Evolutionary conservation across 2,888 invertebrate genomes (phyloP), one percentile per base, ranked within the genome.

Genomic region (Callinectes sapidus): DNA sequence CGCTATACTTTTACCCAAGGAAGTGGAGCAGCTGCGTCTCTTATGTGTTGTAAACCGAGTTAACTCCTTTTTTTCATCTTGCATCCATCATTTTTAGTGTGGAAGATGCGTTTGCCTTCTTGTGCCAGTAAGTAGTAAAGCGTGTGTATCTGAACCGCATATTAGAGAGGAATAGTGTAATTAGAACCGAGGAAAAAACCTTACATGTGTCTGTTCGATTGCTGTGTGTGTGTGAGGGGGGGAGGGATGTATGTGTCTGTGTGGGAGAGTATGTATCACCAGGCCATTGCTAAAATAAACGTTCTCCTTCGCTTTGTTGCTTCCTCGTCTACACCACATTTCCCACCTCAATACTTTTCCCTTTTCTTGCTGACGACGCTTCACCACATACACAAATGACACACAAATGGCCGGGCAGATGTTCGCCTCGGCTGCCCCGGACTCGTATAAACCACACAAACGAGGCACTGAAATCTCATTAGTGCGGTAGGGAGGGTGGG

Each of bases 361-460:
- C 42, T 28, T 14, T 61, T 28, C 85, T 23, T 77, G 87, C 39
- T 39, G 89, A 61, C 89, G 85, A 71, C 87, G 92, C 61, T 23
- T 77, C 91, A 88, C n/a, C 89, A 91, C 88, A 88, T 89, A 61
- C 89, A 89, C 92, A 85, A 92, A 55, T n/a, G 89, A 85, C 35
- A 89, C 92, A 89, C 92, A 92, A 92, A 92, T 92, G 92, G 92
- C 77, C 77, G 86, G 81, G 85, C 92, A 92, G 92, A 92, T 92
- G 92, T 89, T 89, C 39, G 39, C 61, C 85, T 81, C 85, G 89
- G 28, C 42, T 81, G 89, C 54, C 92, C 85, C 81, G 88, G 61
- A 54, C 85, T 89, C 89, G 42, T 85, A 89, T 66, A 89, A 92
- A 55, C 92, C 89, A 23, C 85, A 54, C 55, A 89, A 89, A 81